Base-by-base conservation (phyloP, 2,888 invertebrate species). In the Hybos culiciformis region DNA sequence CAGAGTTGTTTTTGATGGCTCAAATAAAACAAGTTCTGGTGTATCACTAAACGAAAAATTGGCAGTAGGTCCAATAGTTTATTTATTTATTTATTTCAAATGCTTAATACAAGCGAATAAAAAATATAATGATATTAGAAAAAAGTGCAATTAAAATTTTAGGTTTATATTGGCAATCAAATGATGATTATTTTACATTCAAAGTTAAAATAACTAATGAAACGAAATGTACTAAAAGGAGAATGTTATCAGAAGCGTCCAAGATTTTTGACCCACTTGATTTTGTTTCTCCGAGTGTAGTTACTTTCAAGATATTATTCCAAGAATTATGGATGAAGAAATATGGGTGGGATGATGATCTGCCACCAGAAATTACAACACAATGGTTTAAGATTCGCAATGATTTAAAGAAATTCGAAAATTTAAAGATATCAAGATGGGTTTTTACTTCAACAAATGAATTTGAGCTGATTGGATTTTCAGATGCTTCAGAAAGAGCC, bases 201-300 rank as follows among this genome's bases (percentile, higher is more conserved):
- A 31, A 31, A 2, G 19, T 39, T 4, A 29, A 39, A 9, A 6
- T 39, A 7, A 55, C 37, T 40, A 54, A 5, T 51, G 14, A 29
- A 29, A 21, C 12, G 18, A 12, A 15, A 9, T 23, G 15, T 5
- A 36, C 32, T 3, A 41, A 41, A 33, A 31, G 18, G 33, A 12
- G 4, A n/a, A 31, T 41, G 17, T 11, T 31, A 2, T 41, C 41
- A 12, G 17, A 32, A 11, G 41, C 31, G 3, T 26, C 41, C 8
- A 26, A 20, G 5, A 24, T 44, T 17, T 33, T 29, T n/a, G 44
- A 41, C 20, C 5, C 31, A 12, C 34, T 41, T 8, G 33, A 33
- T 11, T 17, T 29, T 15, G 15, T 42, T 14, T 24, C 34, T 9
- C 37, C 44, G 18, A 6, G 26, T 18, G 20, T 29, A 7, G 23